Base-by-base conservation (phyloP, 2,113 vertebrate genomes). In the Nansenia antarctica region DNA sequence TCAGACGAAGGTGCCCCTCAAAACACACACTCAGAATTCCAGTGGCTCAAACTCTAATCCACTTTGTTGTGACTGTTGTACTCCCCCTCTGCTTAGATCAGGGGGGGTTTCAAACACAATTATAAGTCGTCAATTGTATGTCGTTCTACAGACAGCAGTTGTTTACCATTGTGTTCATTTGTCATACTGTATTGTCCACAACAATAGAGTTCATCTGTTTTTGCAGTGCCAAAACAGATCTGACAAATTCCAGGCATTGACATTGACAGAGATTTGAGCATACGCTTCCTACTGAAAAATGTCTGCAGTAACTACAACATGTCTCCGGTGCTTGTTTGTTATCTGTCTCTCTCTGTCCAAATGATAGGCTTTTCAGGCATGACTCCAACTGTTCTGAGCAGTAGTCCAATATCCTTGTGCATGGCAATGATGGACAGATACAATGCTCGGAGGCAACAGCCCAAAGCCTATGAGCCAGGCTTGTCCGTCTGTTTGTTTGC, bases 111-210 rank as follows among this genome's bases (percentile, higher is more conserved):
- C n/a, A 62, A 54, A 29, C 22, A 4, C 22, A 15, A 15, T 59
- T 53, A 37, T 24, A 49, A 62, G 22, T 63, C 4, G n/a, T 8
- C 24, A 63, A 60, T 65, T 32, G 35, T 53, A 20, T 70, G 58
- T 59, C 61, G 45, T n/a, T 62, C 32, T 63, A 49, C 35, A 45
- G 39, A 27, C 24, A 31, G 45, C 47, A 68, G 61, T 73, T 75
- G 64, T 61, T 24, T 66, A 34, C n/a, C 55, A 62, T 67, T 67
- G 57, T 71, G 59, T 65, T 62, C 11, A 76, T 62, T 62, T 63
- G 67, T 76, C 70, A 57, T 35, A 63, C 62, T 67, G 69, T 6
- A 67, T 62, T 57, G 64, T 75, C 68, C 42, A 59, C 65, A 65
- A 65, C 37, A 67, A 57, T 27, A 59, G 34, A 72, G 31, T 72